Evolutionary conservation across 2,113 vertebrate genomes (phyloP).

Genomic region (Proteles cristata): DNA sequence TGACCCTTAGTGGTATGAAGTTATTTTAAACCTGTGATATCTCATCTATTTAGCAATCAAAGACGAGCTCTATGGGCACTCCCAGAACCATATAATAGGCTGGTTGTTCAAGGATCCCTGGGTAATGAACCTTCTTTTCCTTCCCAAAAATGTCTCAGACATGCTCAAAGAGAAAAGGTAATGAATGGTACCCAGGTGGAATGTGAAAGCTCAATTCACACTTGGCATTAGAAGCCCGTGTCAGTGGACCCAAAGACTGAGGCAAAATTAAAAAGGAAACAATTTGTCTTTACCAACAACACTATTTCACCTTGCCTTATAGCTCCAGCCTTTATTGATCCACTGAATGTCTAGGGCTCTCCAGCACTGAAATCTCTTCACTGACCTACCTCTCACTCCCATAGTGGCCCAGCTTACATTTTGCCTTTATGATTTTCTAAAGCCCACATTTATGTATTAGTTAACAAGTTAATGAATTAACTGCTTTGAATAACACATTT

Average conservation of each 20-base stretch:
- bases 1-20: slow-evolving; percentile 28
- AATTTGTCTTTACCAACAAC: neutral
- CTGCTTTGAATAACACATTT: neutral
- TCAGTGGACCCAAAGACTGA: neutral
- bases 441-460: neutral
- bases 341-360: neutral
- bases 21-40: slow-evolving; percentile 57
- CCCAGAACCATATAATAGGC: neutral
- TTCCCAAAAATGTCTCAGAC: neutral
- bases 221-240: neutral
- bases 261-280: neutral
- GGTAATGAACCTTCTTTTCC: neutral
- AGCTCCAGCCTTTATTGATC: neutral
- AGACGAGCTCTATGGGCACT: neutral
- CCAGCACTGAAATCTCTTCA: neutral
- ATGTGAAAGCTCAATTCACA: neutral
- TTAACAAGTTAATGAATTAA: slow-evolving; percentile 7
- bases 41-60: slow-evolving; percentile 31
- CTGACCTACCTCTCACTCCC: neutral
- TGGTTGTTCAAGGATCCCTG: neutral
- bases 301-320: neutral
- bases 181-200: neutral
- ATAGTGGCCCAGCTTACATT: neutral
- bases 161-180: neutral
- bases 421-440: neutral